Evolutionary conservation across 2,113 vertebrate species (phyloP).

Genomic region (Dromaius novaehollandiae): DNA sequence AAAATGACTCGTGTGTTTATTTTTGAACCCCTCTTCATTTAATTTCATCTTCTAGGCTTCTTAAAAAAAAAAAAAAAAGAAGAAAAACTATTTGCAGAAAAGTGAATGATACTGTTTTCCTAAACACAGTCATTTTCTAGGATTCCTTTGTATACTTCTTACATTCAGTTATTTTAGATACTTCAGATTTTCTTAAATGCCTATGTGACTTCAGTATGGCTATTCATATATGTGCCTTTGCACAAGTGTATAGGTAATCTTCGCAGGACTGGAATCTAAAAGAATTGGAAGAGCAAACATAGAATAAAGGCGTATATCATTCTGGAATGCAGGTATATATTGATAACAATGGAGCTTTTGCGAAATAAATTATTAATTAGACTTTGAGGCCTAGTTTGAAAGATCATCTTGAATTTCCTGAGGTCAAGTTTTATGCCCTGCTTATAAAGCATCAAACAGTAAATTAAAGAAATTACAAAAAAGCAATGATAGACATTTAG

Average conservation of each 20-base stretch:
- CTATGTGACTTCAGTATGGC: neutral
- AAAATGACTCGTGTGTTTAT: neutral
- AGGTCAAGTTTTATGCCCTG: neutral
- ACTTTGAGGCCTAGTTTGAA: neutral
- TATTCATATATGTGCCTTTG: neutral
- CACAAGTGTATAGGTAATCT: neutral
- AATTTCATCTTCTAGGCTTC: neutral
- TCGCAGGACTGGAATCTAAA: neutral
- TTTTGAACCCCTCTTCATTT: neutral
- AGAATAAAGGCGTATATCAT: neutral
- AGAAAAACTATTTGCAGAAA: neutral
- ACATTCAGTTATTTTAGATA: neutral
- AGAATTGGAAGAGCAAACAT: neutral
- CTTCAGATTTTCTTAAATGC: neutral
- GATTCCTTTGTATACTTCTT: neutral
- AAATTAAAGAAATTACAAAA: neutral
- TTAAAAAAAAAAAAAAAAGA: neutral
- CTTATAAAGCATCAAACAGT: neutral
- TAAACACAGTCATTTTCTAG: neutral
- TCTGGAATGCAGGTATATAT: neutral
- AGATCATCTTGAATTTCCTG: neutral
- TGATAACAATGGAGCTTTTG: neutral
- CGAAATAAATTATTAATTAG: neutral
- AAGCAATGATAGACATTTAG: neutral
- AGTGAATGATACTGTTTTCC: neutral